These are phyloP conservation scores for Paradoxurus hermaphroditus DNA, from an alignment of 2,113 vertebrate genomes.

Conservation along the genomic window DNA sequence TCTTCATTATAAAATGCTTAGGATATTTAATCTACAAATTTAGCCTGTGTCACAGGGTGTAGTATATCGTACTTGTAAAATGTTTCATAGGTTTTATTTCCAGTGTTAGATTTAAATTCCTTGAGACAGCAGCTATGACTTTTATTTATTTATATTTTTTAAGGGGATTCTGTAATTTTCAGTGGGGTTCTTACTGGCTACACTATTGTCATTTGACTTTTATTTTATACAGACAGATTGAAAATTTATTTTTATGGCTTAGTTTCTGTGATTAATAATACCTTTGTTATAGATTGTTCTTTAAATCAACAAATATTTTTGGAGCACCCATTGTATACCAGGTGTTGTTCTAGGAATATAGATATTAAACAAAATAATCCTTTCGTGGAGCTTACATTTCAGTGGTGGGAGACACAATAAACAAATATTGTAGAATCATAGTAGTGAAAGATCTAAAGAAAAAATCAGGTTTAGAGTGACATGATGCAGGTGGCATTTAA, in stretches of 20 bases:
- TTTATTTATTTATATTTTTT: not conserved
- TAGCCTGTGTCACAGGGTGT: not conserved
- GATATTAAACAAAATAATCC: not conserved
- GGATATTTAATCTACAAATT: not conserved
- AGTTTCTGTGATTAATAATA: not conserved
- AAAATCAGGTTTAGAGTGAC: not conserved
- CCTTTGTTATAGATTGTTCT: not conserved
- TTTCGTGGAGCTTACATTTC: not conserved
- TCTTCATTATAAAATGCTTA: not conserved
- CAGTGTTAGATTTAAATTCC: not conserved
- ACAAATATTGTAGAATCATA: not conserved
- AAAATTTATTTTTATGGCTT: not conserved
- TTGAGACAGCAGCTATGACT: not conserved
- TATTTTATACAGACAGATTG: not conserved
- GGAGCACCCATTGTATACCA: not conserved
- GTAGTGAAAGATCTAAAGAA: not conserved
- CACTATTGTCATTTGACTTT: not conserved
- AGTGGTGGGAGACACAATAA: not conserved
- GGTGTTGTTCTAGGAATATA: not conserved
- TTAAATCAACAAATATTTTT: not conserved
- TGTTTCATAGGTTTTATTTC: not conserved
- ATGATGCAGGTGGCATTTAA: not conserved
- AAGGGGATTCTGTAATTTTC: not conserved
- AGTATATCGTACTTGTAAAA: not conserved
- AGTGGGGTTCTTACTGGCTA: not conserved